Evolutionary conservation across 2,113 vertebrate species (phyloP).

Genomic region (Trochalopteron elliotii): DNA sequence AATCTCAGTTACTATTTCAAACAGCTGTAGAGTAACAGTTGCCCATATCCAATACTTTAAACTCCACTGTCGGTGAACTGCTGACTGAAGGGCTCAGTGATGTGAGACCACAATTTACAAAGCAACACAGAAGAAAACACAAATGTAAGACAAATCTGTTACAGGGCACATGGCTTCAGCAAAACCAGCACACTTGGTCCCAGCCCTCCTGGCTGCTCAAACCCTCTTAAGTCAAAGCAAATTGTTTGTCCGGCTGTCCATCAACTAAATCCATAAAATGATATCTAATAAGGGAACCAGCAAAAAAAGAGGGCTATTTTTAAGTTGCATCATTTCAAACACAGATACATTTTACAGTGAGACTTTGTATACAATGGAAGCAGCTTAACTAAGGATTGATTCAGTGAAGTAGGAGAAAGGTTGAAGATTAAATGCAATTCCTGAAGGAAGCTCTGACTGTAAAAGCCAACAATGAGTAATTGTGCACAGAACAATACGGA

Average conservation of each 20-base stretch:
- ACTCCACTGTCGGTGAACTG: neutral
- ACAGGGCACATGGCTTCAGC: neutral
- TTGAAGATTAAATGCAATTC: neutral
- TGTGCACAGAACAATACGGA: neutral
- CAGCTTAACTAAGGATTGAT: neutral
- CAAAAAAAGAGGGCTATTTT: neutral
- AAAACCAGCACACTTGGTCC: neutral
- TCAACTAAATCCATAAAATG: neutral
- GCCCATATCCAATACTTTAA: neutral
- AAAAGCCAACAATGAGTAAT: neutral
- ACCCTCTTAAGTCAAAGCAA: neutral
- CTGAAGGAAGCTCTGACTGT: neutral
- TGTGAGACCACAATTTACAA: neutral
- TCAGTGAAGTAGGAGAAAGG: neutral
- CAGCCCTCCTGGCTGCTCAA: neutral
- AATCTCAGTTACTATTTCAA: constrained; percentile 14
- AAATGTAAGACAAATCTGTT: neutral
- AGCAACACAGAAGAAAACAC: neutral
- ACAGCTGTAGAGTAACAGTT: constrained; percentile 11
- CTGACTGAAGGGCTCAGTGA: neutral
- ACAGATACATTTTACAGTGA: neutral
- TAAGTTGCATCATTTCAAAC: neutral
- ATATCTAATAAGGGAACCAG: neutral
- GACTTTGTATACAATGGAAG: rapidly evolving
- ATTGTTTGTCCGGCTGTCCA: neutral